phyloP scores from a whole-genome alignment of 2,797 vertebrate genomes.

The Poliocrania exsul region DNA sequence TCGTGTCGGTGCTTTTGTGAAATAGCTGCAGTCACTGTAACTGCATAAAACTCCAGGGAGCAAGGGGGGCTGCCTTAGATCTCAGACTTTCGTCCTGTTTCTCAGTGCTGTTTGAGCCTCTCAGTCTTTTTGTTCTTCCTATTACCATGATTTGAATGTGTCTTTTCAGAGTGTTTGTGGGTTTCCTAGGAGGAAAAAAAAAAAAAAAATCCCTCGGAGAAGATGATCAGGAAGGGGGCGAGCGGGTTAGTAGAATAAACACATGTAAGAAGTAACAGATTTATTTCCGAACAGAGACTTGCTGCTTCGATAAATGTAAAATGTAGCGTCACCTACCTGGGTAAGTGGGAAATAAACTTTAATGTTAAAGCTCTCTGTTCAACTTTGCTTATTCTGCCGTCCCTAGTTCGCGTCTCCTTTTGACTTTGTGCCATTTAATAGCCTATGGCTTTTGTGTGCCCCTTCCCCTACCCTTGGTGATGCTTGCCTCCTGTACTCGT shows the following conservation, averaged over 20 bases:
- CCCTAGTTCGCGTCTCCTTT: conserved; percentile 32
- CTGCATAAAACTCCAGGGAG: conserved; percentile 55
- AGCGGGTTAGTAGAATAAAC: conserved; percentile 30
- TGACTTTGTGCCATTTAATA: conserved; percentile 62
- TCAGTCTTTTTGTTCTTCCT: neutral
- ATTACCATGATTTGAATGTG: neutral
- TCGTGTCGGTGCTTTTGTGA: conserved; percentile 37
- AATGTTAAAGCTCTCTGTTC: conserved; percentile 15
- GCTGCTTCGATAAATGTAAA: conserved; percentile 60
- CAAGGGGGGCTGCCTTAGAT: conserved; percentile 22
- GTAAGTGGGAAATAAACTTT: conserved; percentile 76
- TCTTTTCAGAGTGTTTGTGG: conserved; percentile 20
- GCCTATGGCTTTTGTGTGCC: neutral
- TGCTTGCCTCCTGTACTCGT: neutral
- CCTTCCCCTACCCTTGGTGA: neutral
- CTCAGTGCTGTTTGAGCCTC: neutral
- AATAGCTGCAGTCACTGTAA: conserved; percentile 56
- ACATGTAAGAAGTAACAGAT: conserved; percentile 55
- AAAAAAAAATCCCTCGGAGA: neutral
- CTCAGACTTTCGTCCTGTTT: conserved; percentile 17
- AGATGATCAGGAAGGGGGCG: neutral
- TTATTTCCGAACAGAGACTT: conserved; percentile 50
- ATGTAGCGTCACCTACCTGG: conserved; percentile 74
- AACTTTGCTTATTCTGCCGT: conserved; percentile 65
- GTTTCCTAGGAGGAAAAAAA: neutral